phyloP scores from a whole-genome alignment of 2,113 vertebrate genomes.

The Neogale vison region DNA sequence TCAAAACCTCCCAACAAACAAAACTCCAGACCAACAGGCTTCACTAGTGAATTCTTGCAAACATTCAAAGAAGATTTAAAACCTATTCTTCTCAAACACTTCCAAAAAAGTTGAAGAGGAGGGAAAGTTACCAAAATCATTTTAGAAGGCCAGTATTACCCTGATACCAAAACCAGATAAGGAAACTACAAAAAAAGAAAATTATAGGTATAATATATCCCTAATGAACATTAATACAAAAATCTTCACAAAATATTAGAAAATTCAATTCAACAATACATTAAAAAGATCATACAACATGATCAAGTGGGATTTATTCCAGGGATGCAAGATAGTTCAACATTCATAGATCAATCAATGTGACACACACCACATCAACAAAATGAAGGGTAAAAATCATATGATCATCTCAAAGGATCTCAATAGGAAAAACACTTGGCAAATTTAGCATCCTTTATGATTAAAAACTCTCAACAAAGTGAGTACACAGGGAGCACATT shows the following conservation, averaged over 20 bases:
- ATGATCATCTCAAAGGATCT: background rate
- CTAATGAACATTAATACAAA: background rate
- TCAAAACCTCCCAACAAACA: background rate
- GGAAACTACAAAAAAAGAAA: background rate
- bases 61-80: background rate
- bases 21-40: background rate
- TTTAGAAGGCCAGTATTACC: background rate
- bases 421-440: background rate
- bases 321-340: background rate
- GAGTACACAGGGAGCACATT: background rate
- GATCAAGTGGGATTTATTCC: background rate
- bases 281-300: background rate
- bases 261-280: background rate
- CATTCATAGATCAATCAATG: background rate
- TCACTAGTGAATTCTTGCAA: background rate
- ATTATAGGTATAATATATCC: background rate
- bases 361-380: background rate
- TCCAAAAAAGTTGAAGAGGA: background rate
- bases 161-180: background rate
- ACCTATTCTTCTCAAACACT: background rate
- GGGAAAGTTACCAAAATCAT: background rate
- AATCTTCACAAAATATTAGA: background rate
- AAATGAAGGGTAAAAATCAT: background rate
- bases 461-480: background rate
- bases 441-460: background rate